Conservation (phyloP, 64 coral and sea anemone species). For the Porites australiensis region DNA sequence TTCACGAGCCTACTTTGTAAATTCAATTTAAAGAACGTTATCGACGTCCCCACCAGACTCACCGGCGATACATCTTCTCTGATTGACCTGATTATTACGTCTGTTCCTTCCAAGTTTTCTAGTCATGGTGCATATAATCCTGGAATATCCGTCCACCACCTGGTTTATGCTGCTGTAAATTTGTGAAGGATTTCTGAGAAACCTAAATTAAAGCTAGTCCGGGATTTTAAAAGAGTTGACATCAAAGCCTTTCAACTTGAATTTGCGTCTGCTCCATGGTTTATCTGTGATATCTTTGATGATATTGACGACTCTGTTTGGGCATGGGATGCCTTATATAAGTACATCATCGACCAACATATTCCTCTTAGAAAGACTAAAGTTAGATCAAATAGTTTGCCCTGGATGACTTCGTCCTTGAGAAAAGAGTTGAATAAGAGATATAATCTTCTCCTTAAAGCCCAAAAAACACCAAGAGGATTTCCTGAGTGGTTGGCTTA, state of each 20-base stretch:
- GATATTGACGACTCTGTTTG: neutral
- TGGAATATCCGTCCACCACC: too few relatives aligned
- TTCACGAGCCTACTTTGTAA: neutral
- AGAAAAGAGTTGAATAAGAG: neutral
- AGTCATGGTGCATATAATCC: too few relatives aligned
- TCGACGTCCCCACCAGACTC: neutral
- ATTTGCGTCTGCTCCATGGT: too few relatives aligned
- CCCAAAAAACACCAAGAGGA: neutral
- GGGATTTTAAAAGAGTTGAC: too few relatives aligned
- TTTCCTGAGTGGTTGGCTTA: neutral
- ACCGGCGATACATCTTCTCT: neutral
- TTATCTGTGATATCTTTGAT: neutral
- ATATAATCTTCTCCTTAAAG: neutral
- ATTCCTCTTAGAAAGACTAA: neutral
- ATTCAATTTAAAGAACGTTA: neutral
- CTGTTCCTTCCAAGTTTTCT: neutral
- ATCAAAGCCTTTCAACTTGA: too few relatives aligned
- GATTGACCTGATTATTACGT: neutral
- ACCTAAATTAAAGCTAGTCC: too few relatives aligned
- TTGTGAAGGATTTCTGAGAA: too few relatives aligned
- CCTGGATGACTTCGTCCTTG: slow-evolving; percentile 4
- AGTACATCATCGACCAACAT: neutral
- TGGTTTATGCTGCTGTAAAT: too few relatives aligned
- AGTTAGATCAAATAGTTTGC: neutral
- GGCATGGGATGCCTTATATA: neutral